These are phyloP conservation scores for Leptinotarsa peninsularis DNA, from an alignment of 2,888 invertebrate species.

Conservation along the genomic window DNA sequence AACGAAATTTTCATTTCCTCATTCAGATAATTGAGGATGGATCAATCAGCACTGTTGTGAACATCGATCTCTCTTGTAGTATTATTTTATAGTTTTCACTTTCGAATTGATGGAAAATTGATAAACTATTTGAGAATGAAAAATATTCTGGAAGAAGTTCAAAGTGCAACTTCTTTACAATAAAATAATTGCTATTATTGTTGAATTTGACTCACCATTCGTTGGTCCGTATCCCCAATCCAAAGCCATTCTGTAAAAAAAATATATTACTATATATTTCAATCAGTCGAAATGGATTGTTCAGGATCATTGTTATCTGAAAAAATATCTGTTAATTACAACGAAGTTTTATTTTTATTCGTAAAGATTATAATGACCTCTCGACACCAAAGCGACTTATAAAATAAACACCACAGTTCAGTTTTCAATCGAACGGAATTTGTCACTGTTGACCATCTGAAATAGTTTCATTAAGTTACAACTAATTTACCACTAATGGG, in stretches of 20 bases:
- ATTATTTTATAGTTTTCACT: background rate
- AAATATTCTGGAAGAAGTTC: no score
- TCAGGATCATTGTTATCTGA: background rate
- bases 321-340: background rate
- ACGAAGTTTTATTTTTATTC: no score
- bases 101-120: background rate
- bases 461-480: no score
- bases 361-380: no score
- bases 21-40: background rate
- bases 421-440: no score
- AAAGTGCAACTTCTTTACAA: no score
- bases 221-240: constrained; percentile 6
- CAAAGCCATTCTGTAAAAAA: constrained; percentile 1
- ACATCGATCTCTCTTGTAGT: background rate
- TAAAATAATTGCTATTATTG: background rate
- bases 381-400: no score
- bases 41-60: background rate
- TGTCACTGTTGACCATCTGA: no score
- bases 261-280: background rate
- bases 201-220: background rate
- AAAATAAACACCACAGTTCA: no score
- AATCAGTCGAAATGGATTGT: background rate
- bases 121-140: no score
- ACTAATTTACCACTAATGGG: no score
- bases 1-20: background rate